Percentiles rank a stretch among this genome's conserved stretches.
Conservation (phyloP, 37 sponge, comb jelly and placozoan genomes). For the Geodia barretti region DNA sequence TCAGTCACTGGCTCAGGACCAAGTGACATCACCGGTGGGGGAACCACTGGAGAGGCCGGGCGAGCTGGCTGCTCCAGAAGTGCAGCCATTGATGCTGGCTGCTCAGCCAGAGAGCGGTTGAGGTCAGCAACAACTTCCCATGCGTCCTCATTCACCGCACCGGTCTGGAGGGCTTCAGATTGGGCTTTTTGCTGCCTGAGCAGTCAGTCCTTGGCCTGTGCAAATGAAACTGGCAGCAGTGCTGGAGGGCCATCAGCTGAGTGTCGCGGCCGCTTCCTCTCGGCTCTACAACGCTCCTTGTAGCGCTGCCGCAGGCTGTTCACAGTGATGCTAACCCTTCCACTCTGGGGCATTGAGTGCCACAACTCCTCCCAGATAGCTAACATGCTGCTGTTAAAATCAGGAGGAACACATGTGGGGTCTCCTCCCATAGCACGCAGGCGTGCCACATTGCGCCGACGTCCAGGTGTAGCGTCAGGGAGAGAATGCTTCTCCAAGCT, state of each 20-base stretch:
- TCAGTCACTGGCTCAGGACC: conserved; percentile 46
- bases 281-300: conserved; percentile 31
- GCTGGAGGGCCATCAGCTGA: conserved; percentile 13
- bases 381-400: conserved; percentile 35
- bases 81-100: conserved; percentile 28
- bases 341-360: conserved; percentile 48
- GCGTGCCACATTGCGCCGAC: conserved; percentile 25
- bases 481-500: conserved; percentile 22
- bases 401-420: conserved; percentile 14
- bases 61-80: conserved; percentile 52
- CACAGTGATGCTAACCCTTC: conserved; percentile 31
- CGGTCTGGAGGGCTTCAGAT: conserved; percentile 27
- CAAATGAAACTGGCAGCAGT: conserved; percentile 58
- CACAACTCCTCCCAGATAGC: conserved; percentile 53
- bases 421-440: conserved; percentile 47
- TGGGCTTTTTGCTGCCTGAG: conserved; percentile 46
- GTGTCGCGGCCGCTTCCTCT: conserved; percentile 27
- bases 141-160: conserved; percentile 37
- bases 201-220: conserved; percentile 54
- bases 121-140: conserved; percentile 43
- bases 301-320: conserved; percentile 26
- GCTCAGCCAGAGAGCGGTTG: conserved; percentile 34
- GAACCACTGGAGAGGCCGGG: conserved; percentile 39
- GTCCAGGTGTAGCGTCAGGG: conserved; percentile 28
- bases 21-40: conserved; percentile 40